These are phyloP conservation scores for Asbolus verrucosus DNA, from an alignment of 1,140 invertebrate species.

Conservation along the genomic window DNA sequence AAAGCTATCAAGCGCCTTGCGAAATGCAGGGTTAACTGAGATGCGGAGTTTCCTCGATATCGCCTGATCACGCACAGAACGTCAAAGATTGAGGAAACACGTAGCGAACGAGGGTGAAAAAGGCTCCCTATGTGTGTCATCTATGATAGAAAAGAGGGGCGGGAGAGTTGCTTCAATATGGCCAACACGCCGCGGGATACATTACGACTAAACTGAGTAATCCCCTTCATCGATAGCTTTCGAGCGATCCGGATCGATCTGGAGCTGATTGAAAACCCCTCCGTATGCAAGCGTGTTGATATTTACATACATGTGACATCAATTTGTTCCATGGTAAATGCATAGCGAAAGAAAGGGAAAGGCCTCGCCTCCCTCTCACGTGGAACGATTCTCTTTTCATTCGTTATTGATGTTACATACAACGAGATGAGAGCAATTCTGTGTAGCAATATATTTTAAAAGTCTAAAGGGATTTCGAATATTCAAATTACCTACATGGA, in stretches of 20 bases:
- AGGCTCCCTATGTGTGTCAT: conserved; percentile 28
- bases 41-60: conserved; percentile 9
- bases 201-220: conserved; percentile 34
- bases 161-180: too few relatives aligned
- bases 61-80: conserved; percentile 25
- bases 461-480: conserved; percentile 1
- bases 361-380: not conserved
- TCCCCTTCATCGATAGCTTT: conserved; percentile 38
- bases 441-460: too few relatives aligned
- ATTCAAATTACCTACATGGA: conserved; percentile 13
- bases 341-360: not conserved
- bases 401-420: too few relatives aligned
- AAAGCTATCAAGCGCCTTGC: conserved; percentile 27
- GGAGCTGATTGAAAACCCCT: conserved; percentile 27
- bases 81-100: conserved; percentile 33
- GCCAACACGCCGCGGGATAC: conserved; percentile 24
- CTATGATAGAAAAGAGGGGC: conserved; percentile 11
- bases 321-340: conserved; percentile 19
- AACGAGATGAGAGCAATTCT: too few relatives aligned
- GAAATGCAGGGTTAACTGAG: conserved; percentile 25
- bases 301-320: conserved; percentile 31
- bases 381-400: conserved; percentile 1
- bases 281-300: conserved; percentile 30
- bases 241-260: conserved; percentile 23
- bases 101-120: conserved; percentile 25